Evolutionary conservation across 1,140 invertebrate species (phyloP), one percentile per base, ranked within the genome.

Genomic region (Ostrea edulis): DNA sequence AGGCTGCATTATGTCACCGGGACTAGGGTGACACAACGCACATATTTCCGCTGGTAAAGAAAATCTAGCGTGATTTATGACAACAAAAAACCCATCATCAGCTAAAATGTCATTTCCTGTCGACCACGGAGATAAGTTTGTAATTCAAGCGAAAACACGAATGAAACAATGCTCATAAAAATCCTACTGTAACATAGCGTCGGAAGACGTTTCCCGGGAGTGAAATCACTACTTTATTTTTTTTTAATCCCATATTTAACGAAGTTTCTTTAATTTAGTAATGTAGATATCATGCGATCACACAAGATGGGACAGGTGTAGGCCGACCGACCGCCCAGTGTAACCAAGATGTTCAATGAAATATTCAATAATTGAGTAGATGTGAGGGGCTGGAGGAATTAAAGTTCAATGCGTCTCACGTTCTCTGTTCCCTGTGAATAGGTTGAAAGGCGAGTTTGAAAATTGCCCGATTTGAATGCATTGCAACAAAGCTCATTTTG

Each of bases 131-230:
- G 11, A 8, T 35, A 77, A 5, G 68, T 77, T 17, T 77, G 22
- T 77, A 62, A 35, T 29, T 77, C 68, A 77, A 29, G 29, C 68
- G 29, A 77, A 77, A 77, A 77, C 68, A 25, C 29, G 68, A 77
- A 77, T 77, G 68, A 77, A 77, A 77, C 29, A 35, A 29, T 77
- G 68, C 68, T 35, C 68, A 77, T 77, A 77, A 77, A 25, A 35
- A 25, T 11, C 8, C 22, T 14, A 29, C 3, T 29, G 22, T 25
- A 35, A 8, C 5, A 5, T 9, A 35, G 7, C 25, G 3, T 11
- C 68, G 22, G 25, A 71, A 77, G 22, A 35, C 25, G 29, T 29
- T 29, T 29, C 29, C 68, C 8, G 14, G 3, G 25, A 20, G 17
- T 62, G 5, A 62, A 14, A 62, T 20, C 14, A 62, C 58, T 71